Base-by-base conservation (phyloP, 2,888 invertebrate genomes). In the Ophraella communa region DNA sequence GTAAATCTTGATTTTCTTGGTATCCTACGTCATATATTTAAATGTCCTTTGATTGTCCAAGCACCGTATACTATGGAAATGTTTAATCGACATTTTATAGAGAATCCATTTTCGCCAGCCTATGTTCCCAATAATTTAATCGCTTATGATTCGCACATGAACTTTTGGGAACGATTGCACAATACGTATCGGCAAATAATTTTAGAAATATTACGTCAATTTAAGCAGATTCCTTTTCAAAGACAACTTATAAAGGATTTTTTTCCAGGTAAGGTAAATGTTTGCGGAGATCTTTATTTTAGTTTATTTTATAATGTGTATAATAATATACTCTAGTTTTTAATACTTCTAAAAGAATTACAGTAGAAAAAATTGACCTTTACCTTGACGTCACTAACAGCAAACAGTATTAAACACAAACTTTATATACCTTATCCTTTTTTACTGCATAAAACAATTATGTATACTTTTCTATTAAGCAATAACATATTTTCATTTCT, bases 101-200 rank as follows among this genome's bases (percentile, higher is more conserved):
- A 84, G 0, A 75, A 83, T 53, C 81, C 85, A 1, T 78, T 78
- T 1, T 83, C 84, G 0, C 81, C 82, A 73, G 82, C 86, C 0
- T 84, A 82, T 74, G 81, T 85, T 33, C 85, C 86, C 0, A 83
- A 84, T 53, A 78, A 80, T 2, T 81, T 83, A 61, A 67, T 81
- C 59, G 75, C 80, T 4, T 81, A 75, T 62, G 73, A 78, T 53
- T 80, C 85, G 18, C 62, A 66, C 10, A 84, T 85, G 77, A 83
- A 79, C 27, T 87, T 89, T 67, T 78, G 78, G 74, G 83, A 85
- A 66, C 78, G 89, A 66, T 51, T 87, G 0, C 77, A 81, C n/a
- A 89, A 88, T 73, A 78, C 84, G 0, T 82, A 81, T 10, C 45
- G 53, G 8, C 24, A 58, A 23, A 8, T 69, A n/a, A 4, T 59